These are phyloP conservation scores for Sylvia borin DNA, from an alignment of 2,797 vertebrate genomes.

Conservation along the genomic window DNA sequence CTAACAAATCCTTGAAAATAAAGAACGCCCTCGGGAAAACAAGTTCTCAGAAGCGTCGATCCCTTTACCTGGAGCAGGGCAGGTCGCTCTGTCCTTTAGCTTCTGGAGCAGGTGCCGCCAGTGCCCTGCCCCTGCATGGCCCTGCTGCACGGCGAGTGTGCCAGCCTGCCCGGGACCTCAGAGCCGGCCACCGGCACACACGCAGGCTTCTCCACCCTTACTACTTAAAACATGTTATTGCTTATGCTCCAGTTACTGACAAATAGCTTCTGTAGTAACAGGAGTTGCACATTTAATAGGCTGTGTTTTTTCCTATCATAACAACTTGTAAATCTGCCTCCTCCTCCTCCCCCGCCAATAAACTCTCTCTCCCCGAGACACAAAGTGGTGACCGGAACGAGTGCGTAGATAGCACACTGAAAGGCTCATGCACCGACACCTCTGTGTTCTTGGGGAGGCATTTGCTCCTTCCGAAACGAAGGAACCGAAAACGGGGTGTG, in stretches of 20 bases:
- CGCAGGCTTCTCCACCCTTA: rapidly evolving
- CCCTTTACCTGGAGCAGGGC: too few relatives aligned
- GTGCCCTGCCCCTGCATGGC: not conserved
- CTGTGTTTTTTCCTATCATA: not conserved
- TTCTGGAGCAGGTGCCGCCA: not conserved
- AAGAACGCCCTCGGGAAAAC: not conserved
- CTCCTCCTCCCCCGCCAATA: not conserved
- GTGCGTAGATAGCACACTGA: rapidly evolving
- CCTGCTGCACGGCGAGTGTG: rapidly evolving
- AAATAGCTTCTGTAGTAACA: not conserved
- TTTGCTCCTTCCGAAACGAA: not conserved
- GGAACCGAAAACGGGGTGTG: rapidly evolving
- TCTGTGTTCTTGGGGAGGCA: rapidly evolving
- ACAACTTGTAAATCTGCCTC: not conserved
- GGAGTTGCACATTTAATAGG: not conserved
- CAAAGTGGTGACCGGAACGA: not conserved
- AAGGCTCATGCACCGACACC: not conserved
- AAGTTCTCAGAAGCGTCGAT: not conserved
- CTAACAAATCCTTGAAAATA: not conserved
- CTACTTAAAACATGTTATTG: rapidly evolving
- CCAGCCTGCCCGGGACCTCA: not conserved
- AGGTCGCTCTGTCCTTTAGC: not conserved
- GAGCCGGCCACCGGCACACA: rapidly evolving
- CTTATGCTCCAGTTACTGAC: not conserved
- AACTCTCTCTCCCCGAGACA: not conserved